A percentile compares a stretch with the other conserved stretches of the same genome.
Evolutionary conservation across 2,113 vertebrate genomes (phyloP).

Genomic region (Raja brachyura): DNA sequence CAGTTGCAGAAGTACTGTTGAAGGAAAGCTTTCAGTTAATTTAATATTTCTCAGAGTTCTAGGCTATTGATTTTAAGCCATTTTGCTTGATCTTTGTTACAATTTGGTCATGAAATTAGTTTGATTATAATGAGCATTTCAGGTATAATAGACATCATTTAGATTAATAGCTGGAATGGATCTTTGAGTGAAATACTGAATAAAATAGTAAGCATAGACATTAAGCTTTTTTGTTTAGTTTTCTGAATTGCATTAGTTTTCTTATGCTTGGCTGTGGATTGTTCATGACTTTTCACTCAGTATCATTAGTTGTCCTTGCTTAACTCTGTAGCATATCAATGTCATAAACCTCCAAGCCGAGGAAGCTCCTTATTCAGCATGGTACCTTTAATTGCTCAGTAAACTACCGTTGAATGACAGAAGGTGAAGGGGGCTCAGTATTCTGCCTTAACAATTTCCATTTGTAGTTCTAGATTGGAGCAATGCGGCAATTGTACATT

Average conservation of each 20-base stretch:
- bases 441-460: neutral
- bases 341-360: neutral
- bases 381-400: neutral
- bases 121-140: neutral
- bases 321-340: neutral
- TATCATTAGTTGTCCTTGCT: neutral
- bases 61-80: neutral
- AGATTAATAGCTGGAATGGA: neutral
- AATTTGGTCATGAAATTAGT: neutral
- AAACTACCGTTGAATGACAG: neutral
- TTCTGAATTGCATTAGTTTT: neutral
- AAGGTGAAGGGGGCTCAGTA: neutral
- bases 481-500: neutral
- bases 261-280: neutral
- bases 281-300: neutral
- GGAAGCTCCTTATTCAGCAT: neutral
- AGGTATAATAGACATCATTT: neutral
- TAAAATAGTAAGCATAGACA: neutral
- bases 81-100: neutral
- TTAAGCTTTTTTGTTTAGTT: neutral
- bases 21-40: slow-evolving; percentile 9
- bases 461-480: neutral
- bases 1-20: neutral
- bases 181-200: neutral
- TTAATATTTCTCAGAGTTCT: neutral